Evolutionary conservation across 2,888 invertebrate genomes (phyloP), one percentile per base, ranked within the genome.

Genomic region (Ormyrus rosae): DNA sequence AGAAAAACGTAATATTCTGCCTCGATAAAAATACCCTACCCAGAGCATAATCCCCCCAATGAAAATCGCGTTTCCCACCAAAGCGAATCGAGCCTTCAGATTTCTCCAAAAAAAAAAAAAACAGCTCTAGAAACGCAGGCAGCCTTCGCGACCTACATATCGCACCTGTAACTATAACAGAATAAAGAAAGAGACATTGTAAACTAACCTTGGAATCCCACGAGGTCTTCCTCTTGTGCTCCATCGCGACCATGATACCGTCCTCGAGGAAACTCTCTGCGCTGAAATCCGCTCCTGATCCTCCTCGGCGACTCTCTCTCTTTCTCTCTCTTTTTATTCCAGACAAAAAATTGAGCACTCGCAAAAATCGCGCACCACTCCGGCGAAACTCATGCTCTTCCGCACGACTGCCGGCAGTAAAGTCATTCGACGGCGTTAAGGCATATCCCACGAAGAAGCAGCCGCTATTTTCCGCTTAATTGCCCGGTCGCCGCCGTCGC

Each of bases 191-290:
- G 34, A 34, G 3, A 34, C 34, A 34, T 34, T 69, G 50, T 6
- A 34, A 34, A 80, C 82, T 34, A 87, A 92, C 92, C 92, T 92
- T 92, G 60, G 92, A 92, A 84, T 92, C 92, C 92, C 92, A 92
- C 83, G 92, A 92, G 81, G 90, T 91, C 88, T 92, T 92, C 86
- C 92, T 91, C 84, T 91, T 92, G 86, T 91, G 91, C 83, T 92
- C 92, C 91, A 92, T 91, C 85, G 91, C 89, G 84, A 92, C 90
- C 85, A 91, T 92, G 91, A 91, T 91, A 56, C 19, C 51, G n/a
- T 64, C 19, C 11, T 61, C 11, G 10, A 65, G 45, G 34, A 46
- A 56, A 56, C 34, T 56, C 13, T 56, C 56, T 45, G 48, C 56
- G 56, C 69, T 56, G 56, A 56, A 68, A 56, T 46, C 48, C 46